Evolutionary conservation across 2,888 invertebrate species (phyloP).

Genomic region (Uropetala carovei): DNA sequence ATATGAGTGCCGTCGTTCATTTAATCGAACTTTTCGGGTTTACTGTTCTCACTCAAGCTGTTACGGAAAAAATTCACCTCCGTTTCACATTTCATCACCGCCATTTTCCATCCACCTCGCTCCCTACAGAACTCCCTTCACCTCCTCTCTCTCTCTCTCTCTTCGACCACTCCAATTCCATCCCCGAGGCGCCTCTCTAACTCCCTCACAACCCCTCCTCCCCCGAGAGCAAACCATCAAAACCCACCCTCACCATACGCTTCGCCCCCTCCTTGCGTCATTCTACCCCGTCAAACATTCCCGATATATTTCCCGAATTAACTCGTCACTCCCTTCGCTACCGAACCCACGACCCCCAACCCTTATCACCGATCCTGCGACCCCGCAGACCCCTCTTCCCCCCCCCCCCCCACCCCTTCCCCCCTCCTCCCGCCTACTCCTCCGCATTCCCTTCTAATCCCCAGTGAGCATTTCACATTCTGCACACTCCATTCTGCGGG

Average conservation of each 20-base stretch:
- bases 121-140: too few relatives aligned
- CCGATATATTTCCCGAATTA: slow-evolving; percentile 32
- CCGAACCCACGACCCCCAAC: too few relatives aligned
- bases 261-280: too few relatives aligned
- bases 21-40: too few relatives aligned
- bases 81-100: neutral
- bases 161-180: neutral
- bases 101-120: neutral
- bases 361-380: neutral
- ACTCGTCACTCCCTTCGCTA: neutral
- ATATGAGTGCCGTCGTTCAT: too few relatives aligned
- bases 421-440: too few relatives aligned
- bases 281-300: neutral
- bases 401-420: neutral
- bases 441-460: too few relatives aligned
- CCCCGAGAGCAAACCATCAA: too few relatives aligned
- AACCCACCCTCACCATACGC: too few relatives aligned
- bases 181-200: neutral
- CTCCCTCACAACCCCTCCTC: neutral
- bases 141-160: too few relatives aligned
- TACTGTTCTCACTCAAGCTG: neutral
- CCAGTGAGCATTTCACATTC: too few relatives aligned
- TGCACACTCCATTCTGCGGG: neutral
- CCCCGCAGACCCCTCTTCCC: neutral
- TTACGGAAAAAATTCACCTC: neutral